Conservation (phyloP, 2,888 invertebrate genomes). For the Artemia sinica region DNA sequence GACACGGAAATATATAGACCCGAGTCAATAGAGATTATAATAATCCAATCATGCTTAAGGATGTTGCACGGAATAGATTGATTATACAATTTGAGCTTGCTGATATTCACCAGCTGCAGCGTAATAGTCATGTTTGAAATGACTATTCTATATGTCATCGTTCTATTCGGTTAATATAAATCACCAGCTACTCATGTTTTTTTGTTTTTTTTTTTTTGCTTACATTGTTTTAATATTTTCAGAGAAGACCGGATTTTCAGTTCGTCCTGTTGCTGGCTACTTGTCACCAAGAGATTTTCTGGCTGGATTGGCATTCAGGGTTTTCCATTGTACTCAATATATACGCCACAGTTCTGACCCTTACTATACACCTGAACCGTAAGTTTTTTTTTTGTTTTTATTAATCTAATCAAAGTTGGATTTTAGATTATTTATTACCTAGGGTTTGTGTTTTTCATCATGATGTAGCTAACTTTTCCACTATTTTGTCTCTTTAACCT, state of each 20-base stretch:
- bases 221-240: constrained; percentile 20
- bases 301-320: constrained; percentile 60
- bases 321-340: constrained; percentile 67
- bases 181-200: constrained; percentile 1
- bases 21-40: no score
- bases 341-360: constrained; percentile 91
- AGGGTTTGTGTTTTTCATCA: no score
- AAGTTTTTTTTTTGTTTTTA: constrained; percentile 34
- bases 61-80: no score
- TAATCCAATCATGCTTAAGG: no score
- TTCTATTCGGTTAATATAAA: neutral
- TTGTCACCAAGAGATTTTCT: constrained; percentile 60
- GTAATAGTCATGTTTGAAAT: no score
- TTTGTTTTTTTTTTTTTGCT: neutral
- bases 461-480: no score
- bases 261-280: constrained; percentile 80
- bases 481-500: no score
- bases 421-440: neutral
- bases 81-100: no score
- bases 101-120: no score
- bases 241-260: constrained; percentile 69
- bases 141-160: neutral
- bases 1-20: no score
- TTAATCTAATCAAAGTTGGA: neutral
- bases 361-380: constrained; percentile 98